Conservation (phyloP, 2,113 vertebrate genomes). For the Morone saxatilis region DNA sequence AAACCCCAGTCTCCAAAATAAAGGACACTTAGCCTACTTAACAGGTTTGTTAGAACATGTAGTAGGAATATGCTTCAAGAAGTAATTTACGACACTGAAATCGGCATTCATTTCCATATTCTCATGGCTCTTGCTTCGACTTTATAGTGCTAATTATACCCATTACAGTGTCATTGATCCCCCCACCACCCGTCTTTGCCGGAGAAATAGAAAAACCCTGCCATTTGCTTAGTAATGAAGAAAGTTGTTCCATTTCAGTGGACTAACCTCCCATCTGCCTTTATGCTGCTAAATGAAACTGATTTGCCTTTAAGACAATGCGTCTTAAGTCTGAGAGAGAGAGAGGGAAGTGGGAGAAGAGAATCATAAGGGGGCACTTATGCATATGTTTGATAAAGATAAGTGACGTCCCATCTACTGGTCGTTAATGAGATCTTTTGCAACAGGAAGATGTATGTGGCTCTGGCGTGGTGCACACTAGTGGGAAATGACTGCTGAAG, state of each 20-base stretch:
- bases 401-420: conserved; percentile 87
- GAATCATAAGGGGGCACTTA: conserved; percentile 79
- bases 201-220: conserved; percentile 77
- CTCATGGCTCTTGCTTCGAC: conserved; percentile 81
- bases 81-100: conserved; percentile 84
- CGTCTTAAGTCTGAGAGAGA: conserved; percentile 64
- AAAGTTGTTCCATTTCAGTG: conserved; percentile 85
- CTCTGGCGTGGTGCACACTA: conserved; percentile 70
- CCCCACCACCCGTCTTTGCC: conserved; percentile 61
- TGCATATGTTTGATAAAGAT: conserved; percentile 90
- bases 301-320: conserved; percentile 88
- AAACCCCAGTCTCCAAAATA: conserved; percentile 67
- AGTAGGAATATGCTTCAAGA: conserved; percentile 81
- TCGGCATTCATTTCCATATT: conserved; percentile 82
- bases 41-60: conserved; percentile 81
- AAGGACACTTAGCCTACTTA: conserved; percentile 83
- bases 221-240: conserved; percentile 87
- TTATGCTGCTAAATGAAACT: conserved; percentile 78
- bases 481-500: conserved; percentile 78
- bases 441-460: conserved; percentile 74
- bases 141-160: conserved; percentile 89
- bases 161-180: conserved; percentile 86
- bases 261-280: conserved; percentile 73
- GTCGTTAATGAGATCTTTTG: conserved; percentile 89
- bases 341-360: conserved; percentile 27